Evolutionary conservation across 2,113 vertebrate genomes (phyloP).

Genomic region (Festucalex cinctus): DNA sequence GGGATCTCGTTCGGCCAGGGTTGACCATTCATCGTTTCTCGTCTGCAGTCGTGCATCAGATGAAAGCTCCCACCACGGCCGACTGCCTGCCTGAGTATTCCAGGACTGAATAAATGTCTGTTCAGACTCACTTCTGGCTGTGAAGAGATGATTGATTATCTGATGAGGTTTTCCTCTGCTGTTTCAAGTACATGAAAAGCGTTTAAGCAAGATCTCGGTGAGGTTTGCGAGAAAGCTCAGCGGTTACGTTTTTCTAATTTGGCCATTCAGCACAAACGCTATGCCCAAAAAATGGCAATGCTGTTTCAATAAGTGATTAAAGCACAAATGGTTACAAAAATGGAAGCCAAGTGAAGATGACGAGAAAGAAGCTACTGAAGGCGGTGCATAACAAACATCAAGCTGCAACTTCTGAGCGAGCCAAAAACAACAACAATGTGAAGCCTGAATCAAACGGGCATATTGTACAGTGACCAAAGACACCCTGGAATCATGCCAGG

Average conservation of each 20-base stretch:
- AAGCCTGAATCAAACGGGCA: background rate
- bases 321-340: conserved; percentile 4
- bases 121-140: conserved; percentile 46
- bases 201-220: conserved; percentile 2
- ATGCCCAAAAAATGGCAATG: conserved; percentile 1
- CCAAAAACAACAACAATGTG: conserved; percentile 5
- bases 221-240: conserved; percentile 43
- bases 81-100: conserved; percentile 30
- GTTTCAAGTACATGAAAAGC: conserved; percentile 37
- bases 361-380: conserved; percentile 11
- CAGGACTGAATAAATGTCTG: conserved; percentile 30
- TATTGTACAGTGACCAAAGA: conserved; percentile 7
- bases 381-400: conserved; percentile 13
- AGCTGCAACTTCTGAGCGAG: conserved; percentile 20
- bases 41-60: conserved; percentile 21
- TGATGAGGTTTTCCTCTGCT: conserved; percentile 22
- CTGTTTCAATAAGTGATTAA: background rate
- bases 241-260: conserved; percentile 5
- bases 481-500: conserved; percentile 21
- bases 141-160: conserved; percentile 49
- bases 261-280: background rate
- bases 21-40: conserved; percentile 44
- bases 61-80: conserved; percentile 22
- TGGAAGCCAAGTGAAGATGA: conserved; percentile 14
- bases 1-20: conserved; percentile 30